Conservation (phyloP, 2,797 vertebrate species). For the Scleropages formosus region DNA sequence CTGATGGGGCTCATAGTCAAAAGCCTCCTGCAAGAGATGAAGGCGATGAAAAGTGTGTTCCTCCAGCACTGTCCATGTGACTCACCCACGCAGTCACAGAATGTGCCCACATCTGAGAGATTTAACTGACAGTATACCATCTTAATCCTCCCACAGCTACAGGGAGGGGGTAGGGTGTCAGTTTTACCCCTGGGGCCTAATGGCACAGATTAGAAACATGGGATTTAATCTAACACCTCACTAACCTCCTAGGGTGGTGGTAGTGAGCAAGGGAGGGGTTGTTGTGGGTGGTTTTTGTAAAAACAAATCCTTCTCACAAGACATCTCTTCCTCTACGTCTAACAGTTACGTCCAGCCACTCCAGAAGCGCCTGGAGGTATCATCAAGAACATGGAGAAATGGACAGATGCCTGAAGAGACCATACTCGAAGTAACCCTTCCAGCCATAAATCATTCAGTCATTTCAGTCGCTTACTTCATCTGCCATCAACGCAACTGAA, state of each 20-base stretch:
- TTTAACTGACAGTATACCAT: constrained; percentile 6
- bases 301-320: too few species aligned
- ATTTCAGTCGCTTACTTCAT: too few species aligned
- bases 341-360: too few species aligned
- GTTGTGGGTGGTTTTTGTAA: not conserved
- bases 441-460: too few species aligned
- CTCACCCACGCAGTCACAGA: not conserved
- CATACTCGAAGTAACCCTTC: too few species aligned
- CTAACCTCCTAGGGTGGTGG: not conserved
- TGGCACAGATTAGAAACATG: constrained; percentile 13
- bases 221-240: constrained; percentile 21
- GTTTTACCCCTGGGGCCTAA: constrained; percentile 3
- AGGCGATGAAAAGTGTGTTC: not conserved
- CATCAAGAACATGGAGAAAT: too few species aligned
- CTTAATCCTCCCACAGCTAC: constrained; percentile 1
- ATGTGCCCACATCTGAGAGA: constrained; percentile 2
- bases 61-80: not conserved
- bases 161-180: constrained; percentile 8
- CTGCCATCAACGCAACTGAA: too few species aligned
- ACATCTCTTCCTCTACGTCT: too few species aligned
- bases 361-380: too few species aligned
- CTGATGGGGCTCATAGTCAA: not conserved
- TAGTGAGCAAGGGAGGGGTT: not conserved
- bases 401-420: too few species aligned
- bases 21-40: not conserved